Percentiles rank a stretch among this genome's conserved stretches.
Conservation (phyloP, 2,113 vertebrate genomes). For the Electrona antarctica region DNA sequence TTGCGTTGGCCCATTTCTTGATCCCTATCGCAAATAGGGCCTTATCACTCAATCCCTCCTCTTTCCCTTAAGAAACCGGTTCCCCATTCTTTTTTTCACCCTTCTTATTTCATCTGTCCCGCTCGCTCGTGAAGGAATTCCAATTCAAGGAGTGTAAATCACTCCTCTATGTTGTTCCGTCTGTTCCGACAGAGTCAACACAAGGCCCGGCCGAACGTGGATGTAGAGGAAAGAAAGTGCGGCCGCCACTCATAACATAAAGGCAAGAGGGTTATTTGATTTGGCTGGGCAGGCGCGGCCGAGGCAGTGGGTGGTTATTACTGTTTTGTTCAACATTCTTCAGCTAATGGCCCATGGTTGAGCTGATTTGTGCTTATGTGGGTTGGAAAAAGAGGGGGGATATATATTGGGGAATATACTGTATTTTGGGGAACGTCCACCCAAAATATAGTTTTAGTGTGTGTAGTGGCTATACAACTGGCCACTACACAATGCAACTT, state of each 20-base stretch:
- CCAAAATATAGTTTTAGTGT: too few species aligned
- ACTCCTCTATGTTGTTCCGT: conserved; percentile 42
- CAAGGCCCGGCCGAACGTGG: conserved; percentile 38
- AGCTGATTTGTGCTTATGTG: conserved; percentile 42
- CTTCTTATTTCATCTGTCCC: conserved; percentile 36
- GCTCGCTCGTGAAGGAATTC: conserved; percentile 67
- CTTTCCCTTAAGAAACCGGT: conserved; percentile 48
- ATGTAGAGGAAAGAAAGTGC: conserved; percentile 29
- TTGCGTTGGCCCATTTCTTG: conserved; percentile 44
- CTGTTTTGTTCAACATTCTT: conserved; percentile 69
- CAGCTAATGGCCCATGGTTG: conserved; percentile 67
- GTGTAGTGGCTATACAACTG: too few species aligned
- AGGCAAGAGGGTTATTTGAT: conserved; percentile 66
- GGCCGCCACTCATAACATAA: conserved; percentile 58
- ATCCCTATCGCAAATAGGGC: conserved; percentile 52
- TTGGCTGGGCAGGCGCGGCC: conserved; percentile 57
- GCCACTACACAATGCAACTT: too few species aligned
- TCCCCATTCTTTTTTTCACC: conserved; percentile 6
- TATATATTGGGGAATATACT: too few species aligned
- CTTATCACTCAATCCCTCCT: conserved; percentile 64
- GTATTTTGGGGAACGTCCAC: too few species aligned
- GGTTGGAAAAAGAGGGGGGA: conserved; percentile 16
- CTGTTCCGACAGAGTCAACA: conserved; percentile 53
- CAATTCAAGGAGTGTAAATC: conserved; percentile 62
- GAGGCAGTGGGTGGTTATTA: conserved; percentile 19